Evolutionary conservation across 2,113 vertebrate species (phyloP).

Genomic region (Benitochromis conjunctus): DNA sequence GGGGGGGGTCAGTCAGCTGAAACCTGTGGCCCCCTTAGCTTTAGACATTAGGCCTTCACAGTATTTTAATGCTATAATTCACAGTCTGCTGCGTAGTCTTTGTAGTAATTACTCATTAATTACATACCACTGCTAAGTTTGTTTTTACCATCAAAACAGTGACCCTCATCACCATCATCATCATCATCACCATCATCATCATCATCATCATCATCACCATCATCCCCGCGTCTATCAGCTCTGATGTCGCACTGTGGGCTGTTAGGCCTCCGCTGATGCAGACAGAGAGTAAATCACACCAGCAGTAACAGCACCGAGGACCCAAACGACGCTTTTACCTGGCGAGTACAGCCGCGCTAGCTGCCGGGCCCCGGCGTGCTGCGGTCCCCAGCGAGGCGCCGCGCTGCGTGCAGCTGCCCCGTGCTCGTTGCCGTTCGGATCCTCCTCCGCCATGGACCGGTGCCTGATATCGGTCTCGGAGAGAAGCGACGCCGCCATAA

Average conservation of each 20-base stretch:
- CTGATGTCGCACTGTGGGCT: neutral
- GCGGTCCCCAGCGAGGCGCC: conserved; percentile 75
- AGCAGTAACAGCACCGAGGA: neutral
- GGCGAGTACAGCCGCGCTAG: conserved; percentile 76
- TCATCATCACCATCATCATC: no score
- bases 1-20: neutral
- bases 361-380: conserved; percentile 76
- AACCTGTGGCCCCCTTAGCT: neutral
- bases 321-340: conserved; percentile 48
- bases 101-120: neutral
- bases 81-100: neutral
- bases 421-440: conserved; percentile 79
- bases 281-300: neutral
- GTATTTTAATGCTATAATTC: neutral
- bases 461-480: conserved; percentile 74
- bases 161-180: neutral
- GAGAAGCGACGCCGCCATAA: conserved; percentile 70
- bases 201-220: neutral
- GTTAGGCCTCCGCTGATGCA: neutral
- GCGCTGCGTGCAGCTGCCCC: conserved; percentile 74
- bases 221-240: neutral
- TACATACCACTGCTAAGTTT: neutral
- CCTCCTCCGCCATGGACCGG: conserved; percentile 80
- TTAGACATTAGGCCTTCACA: neutral
- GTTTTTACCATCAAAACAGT: neutral